Percentiles rank a stretch among this genome's conserved stretches.
Evolutionary conservation across 2,797 vertebrate genomes (phyloP).

Genomic region (Siniperca scherzeri): DNA sequence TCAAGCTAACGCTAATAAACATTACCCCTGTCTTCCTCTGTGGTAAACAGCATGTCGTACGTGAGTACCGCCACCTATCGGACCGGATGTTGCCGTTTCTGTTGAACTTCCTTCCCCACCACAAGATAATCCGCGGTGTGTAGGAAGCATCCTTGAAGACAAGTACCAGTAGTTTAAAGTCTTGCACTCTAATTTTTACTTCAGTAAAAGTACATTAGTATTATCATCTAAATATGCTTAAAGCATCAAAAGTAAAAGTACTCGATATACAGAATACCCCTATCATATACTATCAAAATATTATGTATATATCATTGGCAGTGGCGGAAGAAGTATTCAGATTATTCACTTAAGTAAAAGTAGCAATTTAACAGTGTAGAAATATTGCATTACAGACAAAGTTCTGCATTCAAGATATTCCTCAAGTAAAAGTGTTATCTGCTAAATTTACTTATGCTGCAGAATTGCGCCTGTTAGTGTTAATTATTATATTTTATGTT

Average conservation of each 20-base stretch:
- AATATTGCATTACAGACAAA: background rate
- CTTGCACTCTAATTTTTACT: background rate
- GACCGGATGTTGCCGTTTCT: background rate
- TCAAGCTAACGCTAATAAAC: background rate
- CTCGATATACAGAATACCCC: background rate
- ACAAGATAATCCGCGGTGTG: too few species aligned
- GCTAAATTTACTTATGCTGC: background rate
- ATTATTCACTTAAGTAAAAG: too few species aligned
- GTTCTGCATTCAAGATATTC: background rate
- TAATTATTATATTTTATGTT: background rate
- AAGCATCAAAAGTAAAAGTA: background rate
- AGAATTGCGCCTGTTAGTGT: background rate
- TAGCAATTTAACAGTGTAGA: background rate
- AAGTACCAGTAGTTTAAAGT: too few species aligned
- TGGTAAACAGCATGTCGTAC: background rate
- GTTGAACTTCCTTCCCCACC: too few species aligned
- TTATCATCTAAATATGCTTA: background rate
- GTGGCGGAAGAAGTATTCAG: background rate
- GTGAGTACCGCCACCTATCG: slow-evolving; percentile 51
- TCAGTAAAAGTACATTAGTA: background rate
- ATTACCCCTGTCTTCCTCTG: background rate
- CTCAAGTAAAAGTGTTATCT: background rate
- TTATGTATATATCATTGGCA: background rate
- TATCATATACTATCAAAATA: background rate
- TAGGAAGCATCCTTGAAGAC: too few species aligned